A percentile compares a stretch with the other conserved stretches of the same genome.
Conservation (phyloP, 2,888 invertebrate genomes). For the Apodemia mormo region DNA sequence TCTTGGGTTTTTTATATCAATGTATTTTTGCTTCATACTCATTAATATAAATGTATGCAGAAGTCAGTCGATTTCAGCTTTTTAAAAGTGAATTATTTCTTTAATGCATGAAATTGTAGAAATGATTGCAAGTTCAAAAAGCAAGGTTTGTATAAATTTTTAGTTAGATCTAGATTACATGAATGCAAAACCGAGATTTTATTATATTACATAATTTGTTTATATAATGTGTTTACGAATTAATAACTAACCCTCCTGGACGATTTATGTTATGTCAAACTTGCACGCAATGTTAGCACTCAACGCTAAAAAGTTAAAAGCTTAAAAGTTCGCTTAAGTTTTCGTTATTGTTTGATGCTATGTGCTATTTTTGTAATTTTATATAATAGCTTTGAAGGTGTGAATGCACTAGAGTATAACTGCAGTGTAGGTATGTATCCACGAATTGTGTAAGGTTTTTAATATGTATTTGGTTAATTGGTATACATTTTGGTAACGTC, state of each 20-base stretch:
- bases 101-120: not conserved
- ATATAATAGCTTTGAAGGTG: too few species aligned
- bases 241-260: not conserved
- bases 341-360: too few species aligned
- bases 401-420: too few species aligned
- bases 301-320: not conserved
- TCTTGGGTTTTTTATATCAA: too few species aligned
- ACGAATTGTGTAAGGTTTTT: too few species aligned
- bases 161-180: not conserved
- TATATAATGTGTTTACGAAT: too few species aligned
- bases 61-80: conserved; percentile 60
- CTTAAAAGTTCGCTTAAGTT: not conserved
- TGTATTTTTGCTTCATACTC: not conserved
- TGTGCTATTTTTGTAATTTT: too few species aligned
- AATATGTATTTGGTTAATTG: too few species aligned
- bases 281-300: not conserved
- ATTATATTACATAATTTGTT: too few species aligned
- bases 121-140: not conserved
- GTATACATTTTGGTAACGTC: too few species aligned
- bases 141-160: not conserved
- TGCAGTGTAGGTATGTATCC: too few species aligned
- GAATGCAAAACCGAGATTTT: not conserved
- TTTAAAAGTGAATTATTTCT: too few species aligned
- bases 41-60: conserved; percentile 46
- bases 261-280: not conserved